Percentiles rank a stretch among this genome's conserved stretches.
Evolutionary conservation across 2,113 vertebrate species (phyloP).

Genomic region (Gallinago media): DNA sequence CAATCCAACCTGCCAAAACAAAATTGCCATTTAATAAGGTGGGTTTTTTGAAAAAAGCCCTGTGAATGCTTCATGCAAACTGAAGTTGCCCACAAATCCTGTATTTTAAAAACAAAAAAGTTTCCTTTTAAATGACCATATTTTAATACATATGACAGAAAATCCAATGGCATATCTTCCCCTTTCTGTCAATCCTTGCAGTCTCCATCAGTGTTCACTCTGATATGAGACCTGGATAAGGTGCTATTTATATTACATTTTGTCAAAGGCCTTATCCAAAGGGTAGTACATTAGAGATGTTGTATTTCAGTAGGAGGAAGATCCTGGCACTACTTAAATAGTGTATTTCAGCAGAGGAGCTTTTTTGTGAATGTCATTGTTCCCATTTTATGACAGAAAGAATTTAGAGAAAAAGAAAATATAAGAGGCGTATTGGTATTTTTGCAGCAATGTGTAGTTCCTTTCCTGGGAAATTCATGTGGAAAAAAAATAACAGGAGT

Average conservation of each 20-base stretch:
- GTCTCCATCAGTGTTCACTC: neutral
- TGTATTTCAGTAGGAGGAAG: neutral
- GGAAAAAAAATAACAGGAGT: neutral
- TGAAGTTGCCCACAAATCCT: neutral
- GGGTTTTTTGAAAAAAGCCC: neutral
- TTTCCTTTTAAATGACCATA: neutral
- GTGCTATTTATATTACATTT: neutral
- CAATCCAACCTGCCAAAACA: conserved; percentile 47
- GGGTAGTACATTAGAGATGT: neutral
- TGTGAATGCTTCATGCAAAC: neutral
- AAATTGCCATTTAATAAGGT: conserved; percentile 32
- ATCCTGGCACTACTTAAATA: neutral
- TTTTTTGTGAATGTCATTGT: neutral
- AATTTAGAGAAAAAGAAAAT: neutral
- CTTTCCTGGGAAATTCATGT: neutral
- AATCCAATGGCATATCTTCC: neutral
- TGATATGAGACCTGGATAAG: neutral
- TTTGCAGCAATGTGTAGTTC: neutral
- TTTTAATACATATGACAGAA: neutral
- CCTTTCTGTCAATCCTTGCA: neutral
- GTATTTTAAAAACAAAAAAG: neutral
- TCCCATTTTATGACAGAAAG: neutral
- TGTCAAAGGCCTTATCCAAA: neutral
- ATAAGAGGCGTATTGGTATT: neutral
- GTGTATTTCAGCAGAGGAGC: neutral